Evolutionary conservation across 2,888 invertebrate genomes (phyloP), one percentile per base, ranked within the genome.

Genomic region (Anthrax anthrax): DNA sequence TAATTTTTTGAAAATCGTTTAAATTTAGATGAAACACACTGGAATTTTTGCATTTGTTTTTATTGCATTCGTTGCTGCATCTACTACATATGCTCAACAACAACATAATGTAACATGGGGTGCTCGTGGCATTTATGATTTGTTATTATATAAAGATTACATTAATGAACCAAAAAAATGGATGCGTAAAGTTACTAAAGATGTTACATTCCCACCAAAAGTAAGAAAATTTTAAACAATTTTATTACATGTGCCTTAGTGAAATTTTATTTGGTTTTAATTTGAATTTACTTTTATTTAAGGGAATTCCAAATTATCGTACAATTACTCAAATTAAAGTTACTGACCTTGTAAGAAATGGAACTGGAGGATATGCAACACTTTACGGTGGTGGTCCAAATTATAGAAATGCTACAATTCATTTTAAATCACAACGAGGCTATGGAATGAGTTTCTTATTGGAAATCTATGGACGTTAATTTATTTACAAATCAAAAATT

Each of bases 381-480:
- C 44, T 66, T 10, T 9, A 55, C 3, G 13, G 34, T 0, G 70
- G 70, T 37, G 70, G 70, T 5, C 61, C 65, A 4, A 62, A 62
- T 16, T 43, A 44, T 41, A 55, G 34, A 17, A 52, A 56, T 23
- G 62, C 58, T 8, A 58, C 57, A 0, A 17, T 70, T 0, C 58
- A 57, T 12, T 62, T 70, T 52, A 64, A 63, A 50, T 66, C 69
- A n/a, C 58, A 60, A 46, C 55, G 64, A 19, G 54, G 59, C 8
- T 60, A 64, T 32, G 59, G 62, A 27, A 59, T 70, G 50, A 61
- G 65, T 49, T 70, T 66, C 46, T 17, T 60, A 6, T 56, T 70
- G 2, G 58, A 62, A 36, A 37, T 70, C n/a, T 70, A 62, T 54
- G 64, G 61, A 34, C 47, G 51, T 37, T 52, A 39, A n/a, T n/a